Evolutionary conservation across 64 coral and sea anemone genomes (phyloP), one percentile per base, ranked within the genome.

Genomic region (Pocillopora damicornis): DNA sequence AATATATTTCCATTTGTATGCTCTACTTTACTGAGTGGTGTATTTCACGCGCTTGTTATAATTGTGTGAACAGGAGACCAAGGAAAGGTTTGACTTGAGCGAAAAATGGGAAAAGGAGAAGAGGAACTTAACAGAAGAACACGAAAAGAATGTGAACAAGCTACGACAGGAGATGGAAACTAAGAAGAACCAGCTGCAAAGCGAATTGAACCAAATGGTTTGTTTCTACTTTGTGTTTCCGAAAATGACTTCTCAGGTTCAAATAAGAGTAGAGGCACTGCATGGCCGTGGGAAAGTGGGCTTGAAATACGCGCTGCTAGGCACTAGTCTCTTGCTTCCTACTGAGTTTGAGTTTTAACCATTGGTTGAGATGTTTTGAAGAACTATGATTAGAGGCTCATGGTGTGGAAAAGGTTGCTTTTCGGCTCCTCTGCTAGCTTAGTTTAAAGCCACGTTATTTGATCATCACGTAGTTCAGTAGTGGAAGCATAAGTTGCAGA

Each of bases 61-160:
- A 30, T 30, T 30, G 1, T 71, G 18, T 80, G 18, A 67, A 15
- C 74, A 91, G 90, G 90, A 91, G 42, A 91, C 78, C 17, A 91
- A 91, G n/a, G 90, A 91, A 57, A 91, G 84, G 35, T 91, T 82
- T 62, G 83, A 91, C 62, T 87, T 91, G 80, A 73, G 35, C 65
- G 82, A 91, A 38, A 91, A 91, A 74, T 87, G 81, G 81, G 90
- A 91, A 36, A 76, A 76, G 17, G 82, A 91, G 61, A 86, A 87
- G 73, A 67, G 61, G 68, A 58, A 71, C 51, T 7, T 91, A 62
- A n/a, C 74, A 0, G 61, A 91, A 45, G 90, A 91, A 79, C 90
- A 91, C 11, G 76, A 77, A 77, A 78, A 91, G 59, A 38, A 67
- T 12, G 86, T 91, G 82, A 79, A 25, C 15, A 84, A 91, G 79